Conservation (phyloP, 2,888 invertebrate species). For the Frankliniella intonsa region DNA sequence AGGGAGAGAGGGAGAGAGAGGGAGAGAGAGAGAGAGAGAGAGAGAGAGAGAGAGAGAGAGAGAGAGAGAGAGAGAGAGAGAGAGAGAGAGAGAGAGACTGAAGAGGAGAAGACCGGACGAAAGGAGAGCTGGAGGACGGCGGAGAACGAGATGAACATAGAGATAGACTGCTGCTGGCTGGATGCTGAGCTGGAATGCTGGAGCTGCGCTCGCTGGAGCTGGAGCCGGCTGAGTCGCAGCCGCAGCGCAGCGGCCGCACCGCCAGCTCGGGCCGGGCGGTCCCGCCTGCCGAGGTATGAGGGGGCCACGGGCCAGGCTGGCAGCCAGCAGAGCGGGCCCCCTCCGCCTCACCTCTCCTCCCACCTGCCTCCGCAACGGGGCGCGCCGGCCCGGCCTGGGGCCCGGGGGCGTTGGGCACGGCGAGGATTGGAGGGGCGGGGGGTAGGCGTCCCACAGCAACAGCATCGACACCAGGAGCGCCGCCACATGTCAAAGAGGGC, state of each 20-base stretch:
- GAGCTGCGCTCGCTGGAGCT: background rate
- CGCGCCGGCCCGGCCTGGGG: background rate
- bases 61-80: background rate
- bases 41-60: background rate
- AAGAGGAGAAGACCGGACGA: background rate
- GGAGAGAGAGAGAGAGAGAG: background rate
- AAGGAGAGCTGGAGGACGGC: background rate
- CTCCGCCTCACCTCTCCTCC: background rate
- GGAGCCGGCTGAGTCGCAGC: background rate
- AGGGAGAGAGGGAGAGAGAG: too few species aligned
- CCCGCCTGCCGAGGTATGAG: slow-evolving; percentile 4
- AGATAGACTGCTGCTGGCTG: slow-evolving; percentile 13
- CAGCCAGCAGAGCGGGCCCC: background rate
- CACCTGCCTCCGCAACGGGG: background rate
- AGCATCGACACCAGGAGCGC: too few species aligned
- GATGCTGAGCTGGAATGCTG: slow-evolving; percentile 14
- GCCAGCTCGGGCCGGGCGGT: background rate
- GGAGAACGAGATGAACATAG: slow-evolving; percentile 12
- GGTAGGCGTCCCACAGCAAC: too few species aligned
- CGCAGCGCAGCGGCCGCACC: too few species aligned
- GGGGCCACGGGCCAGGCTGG: background rate
- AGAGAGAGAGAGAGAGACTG: background rate
- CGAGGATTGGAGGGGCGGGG: background rate
- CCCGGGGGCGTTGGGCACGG: background rate
- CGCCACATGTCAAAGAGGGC: too few species aligned